Conservation (phyloP, 1,140 invertebrate species). For the Saccostrea echinata region DNA sequence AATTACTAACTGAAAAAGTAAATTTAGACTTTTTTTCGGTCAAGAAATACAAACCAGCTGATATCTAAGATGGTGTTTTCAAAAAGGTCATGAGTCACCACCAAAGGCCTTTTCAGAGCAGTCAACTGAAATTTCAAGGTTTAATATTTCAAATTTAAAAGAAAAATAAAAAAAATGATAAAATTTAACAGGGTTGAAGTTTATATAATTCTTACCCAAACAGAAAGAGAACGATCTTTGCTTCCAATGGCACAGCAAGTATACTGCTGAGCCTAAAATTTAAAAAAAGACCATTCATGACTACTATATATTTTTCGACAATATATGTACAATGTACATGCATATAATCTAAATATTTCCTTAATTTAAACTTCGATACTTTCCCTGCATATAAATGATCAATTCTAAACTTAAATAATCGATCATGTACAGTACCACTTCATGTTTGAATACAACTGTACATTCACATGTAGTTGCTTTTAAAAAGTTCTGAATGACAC, state of each 20-base stretch:
- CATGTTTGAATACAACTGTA: no score
- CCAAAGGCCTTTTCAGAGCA: constrained; percentile 91
- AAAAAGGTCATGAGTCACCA: constrained; percentile 96
- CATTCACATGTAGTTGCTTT: no score
- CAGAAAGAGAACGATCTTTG: constrained; percentile 92
- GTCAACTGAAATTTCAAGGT: constrained; percentile 84
- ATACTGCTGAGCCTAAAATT: constrained; percentile 46
- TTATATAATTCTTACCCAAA: constrained; percentile 87
- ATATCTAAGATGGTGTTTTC: constrained; percentile 87
- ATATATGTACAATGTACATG: no score
- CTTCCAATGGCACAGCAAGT: constrained; percentile 97
- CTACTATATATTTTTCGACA: no score
- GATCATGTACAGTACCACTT: no score
- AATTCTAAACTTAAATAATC: no score
- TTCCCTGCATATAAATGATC: no score
- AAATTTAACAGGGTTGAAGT: background rate
- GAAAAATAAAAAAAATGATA: background rate
- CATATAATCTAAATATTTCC: no score
- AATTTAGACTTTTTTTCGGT: no score
- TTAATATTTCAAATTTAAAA: background rate
- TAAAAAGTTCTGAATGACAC: constrained; percentile 24
- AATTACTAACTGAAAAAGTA: no score
- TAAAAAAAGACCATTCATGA: background rate
- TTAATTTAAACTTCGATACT: no score
- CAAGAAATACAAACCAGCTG: constrained; percentile 81